Percentiles rank a stretch among this genome's conserved stretches.
phyloP scores from a whole-genome alignment of 2,113 vertebrate species.

The Corythaixoides concolor region DNA sequence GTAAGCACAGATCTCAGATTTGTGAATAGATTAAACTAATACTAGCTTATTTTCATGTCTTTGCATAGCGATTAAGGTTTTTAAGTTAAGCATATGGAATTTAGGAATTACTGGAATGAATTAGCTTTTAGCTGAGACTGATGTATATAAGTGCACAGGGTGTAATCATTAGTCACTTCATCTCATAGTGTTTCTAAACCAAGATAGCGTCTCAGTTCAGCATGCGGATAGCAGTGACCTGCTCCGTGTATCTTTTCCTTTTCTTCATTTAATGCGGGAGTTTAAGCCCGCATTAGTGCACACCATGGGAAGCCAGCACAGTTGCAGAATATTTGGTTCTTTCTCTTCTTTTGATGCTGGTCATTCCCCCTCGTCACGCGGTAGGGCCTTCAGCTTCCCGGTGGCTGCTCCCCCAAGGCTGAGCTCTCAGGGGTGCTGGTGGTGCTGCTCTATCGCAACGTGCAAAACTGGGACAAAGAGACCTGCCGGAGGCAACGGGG shows the following conservation, averaged over 20 bases:
- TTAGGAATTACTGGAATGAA: conserved; percentile 2
- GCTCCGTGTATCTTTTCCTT: neutral
- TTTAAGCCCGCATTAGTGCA: neutral
- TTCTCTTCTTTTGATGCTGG: neutral
- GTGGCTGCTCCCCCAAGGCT: neutral
- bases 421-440: neutral
- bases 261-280: neutral
- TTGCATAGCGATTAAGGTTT: neutral
- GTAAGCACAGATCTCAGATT: neutral
- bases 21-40: neutral
- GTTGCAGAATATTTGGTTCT: neutral
- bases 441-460: neutral
- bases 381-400: fast-evolving
- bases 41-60: neutral
- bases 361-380: fast-evolving
- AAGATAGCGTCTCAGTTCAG: neutral
- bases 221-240: neutral
- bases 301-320: fast-evolving
- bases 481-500: neutral
- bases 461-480: neutral
- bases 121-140: neutral
- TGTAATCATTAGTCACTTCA: neutral
- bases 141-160: neutral
- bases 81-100: neutral
- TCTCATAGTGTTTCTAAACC: neutral